Conservation (phyloP, 1,140 invertebrate genomes). For the Thaumatotibia leucotreta region DNA sequence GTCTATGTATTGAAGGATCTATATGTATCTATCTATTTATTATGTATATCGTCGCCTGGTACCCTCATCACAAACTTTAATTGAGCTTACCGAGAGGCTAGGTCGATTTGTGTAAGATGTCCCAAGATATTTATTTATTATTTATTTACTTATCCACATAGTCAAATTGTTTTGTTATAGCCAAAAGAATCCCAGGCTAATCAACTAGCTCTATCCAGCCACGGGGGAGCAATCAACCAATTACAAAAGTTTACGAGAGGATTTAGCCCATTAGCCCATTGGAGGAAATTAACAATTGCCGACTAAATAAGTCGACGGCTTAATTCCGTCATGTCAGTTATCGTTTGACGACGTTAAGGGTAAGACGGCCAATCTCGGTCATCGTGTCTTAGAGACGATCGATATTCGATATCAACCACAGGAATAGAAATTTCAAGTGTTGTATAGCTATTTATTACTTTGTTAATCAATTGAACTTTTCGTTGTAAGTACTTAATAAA, state of each 20-base stretch:
- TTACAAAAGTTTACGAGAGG: conserved; percentile 57
- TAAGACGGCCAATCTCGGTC: not conserved
- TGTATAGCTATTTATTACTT: no score
- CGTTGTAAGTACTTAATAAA: no score
- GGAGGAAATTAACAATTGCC: conserved; percentile 67
- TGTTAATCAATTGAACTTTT: no score
- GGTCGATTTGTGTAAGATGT: no score
- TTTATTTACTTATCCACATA: not conserved
- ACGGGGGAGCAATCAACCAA: conserved; percentile 55
- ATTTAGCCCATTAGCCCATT: conserved; percentile 63
- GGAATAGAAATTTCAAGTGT: no score
- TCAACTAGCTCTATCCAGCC: not conserved
- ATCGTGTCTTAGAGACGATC: conserved; percentile 11
- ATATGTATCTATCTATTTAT: no score
- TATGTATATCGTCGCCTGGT: no score
- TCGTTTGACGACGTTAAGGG: conserved; percentile 42
- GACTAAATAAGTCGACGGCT: conserved; percentile 58
- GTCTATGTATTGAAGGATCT: no score
- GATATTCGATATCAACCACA: no score
- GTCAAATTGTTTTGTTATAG: not conserved
- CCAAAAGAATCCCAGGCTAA: conserved; percentile 7
- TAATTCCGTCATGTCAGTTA: conserved; percentile 64
- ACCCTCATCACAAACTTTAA: no score
- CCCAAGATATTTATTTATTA: not conserved
- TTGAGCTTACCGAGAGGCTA: not conserved